Conservation (phyloP, 2,888 invertebrate species). For the Dolichopus griseipennis region DNA sequence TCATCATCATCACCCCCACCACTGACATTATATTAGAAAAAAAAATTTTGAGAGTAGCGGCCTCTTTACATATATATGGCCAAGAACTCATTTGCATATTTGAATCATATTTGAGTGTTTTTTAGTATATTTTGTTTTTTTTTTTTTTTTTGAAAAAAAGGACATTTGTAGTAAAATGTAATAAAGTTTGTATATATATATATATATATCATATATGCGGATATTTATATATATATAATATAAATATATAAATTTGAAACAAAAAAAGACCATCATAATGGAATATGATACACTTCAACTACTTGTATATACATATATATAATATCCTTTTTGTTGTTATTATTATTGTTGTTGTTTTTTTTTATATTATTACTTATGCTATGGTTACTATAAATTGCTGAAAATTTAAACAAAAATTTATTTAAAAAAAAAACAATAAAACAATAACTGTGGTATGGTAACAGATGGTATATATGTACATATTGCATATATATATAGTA, state of each 20-base stretch:
- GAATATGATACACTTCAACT: too few relatives aligned
- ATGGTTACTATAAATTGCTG: too few relatives aligned
- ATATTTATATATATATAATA: not conserved
- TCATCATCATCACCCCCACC: not conserved
- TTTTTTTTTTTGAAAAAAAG: not conserved
- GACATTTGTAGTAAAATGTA: not conserved
- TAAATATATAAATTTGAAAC: too few relatives aligned
- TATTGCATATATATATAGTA: too few relatives aligned
- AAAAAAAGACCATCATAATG: not conserved
- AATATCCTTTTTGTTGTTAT: too few relatives aligned
- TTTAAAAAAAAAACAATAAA: too few relatives aligned
- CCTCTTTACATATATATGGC: not conserved
- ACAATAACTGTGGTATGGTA: not conserved
- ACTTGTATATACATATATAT: too few relatives aligned
- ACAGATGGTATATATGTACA: slow-evolving; percentile 1
- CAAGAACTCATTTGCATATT: not conserved
- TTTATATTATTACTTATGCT: too few relatives aligned
- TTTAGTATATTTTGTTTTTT: not conserved
- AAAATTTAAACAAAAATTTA: too few relatives aligned
- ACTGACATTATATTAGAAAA: not conserved
- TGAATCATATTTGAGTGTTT: not conserved
- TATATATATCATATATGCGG: not conserved
- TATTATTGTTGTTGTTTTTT: too few relatives aligned
- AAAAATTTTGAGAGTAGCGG: too few relatives aligned
- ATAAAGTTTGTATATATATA: not conserved